Base-by-base conservation (phyloP, 2,797 vertebrate genomes). In the Phrynocephalus vlangalii region DNA sequence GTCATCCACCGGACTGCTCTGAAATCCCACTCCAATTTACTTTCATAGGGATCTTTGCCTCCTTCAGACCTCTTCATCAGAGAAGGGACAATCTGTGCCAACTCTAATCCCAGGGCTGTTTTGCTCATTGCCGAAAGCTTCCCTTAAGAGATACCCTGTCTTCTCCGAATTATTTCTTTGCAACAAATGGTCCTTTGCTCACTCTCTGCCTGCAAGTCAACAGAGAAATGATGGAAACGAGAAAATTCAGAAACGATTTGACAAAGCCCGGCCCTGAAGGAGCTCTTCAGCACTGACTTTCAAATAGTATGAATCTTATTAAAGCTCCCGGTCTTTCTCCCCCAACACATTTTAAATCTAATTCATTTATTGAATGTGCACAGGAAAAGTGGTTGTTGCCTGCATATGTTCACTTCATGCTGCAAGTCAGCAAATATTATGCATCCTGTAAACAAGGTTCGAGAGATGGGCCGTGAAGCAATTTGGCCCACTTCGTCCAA, bases 121-220 rank as follows among this genome's bases (percentile, higher is more conserved):
- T 67, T 81, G 78, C 48, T 68, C 66, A 67, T 70, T 71, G 76
- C 66, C 30, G 60, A 38, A 68, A 75, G 75, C 26, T 11, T 73
- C 44, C 7, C n/a, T 30, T 68, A 87, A 90, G 63, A 79, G 50
- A 52, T n/a, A 86, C 20, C 33, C 28, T 90, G 81, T 84, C 81
- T 84, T 56, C 81, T 84, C 63, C 82, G 63, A 90, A 87, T 63
- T 87, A 84, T 87, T 76, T 82, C 8, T 80, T 87, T 71, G 50
- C 9, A 75, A 48, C 18, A 90, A 81, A 63, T 10, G 71, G 70
- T 76, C 70, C 80, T 68, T 26, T n/a, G 28, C 44, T 72, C 30
- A 70, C 22, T 79, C 67, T 52, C 81, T 38, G 11, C 18, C 68
- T 48, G 56, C 44, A 56, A 68, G 33, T 81, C 33, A 82, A 63